A percentile compares a stretch with the other conserved stretches of the same genome.
Conservation (phyloP, 2,797 vertebrate species). For the Cynopterus sphinx region DNA sequence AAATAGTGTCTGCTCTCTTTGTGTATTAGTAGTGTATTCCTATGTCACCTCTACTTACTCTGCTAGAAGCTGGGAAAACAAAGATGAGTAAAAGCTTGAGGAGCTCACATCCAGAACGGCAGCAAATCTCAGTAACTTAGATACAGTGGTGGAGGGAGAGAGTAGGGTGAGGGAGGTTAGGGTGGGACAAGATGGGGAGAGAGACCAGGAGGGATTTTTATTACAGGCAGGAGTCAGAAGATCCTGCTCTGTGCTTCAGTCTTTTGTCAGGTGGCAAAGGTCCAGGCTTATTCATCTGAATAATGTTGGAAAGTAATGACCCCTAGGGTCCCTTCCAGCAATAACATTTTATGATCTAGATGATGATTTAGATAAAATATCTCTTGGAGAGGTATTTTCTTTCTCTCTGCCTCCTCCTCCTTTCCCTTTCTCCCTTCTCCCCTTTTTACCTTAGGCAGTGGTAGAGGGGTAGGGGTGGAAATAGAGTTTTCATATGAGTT, state of each 20-base stretch:
- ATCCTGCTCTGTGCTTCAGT: not conserved
- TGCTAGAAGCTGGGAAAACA: not conserved
- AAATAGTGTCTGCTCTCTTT: not conserved
- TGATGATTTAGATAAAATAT: conserved; percentile 26
- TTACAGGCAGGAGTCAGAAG: not conserved
- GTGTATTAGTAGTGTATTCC: not conserved
- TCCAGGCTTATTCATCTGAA: not conserved
- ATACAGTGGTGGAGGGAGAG: not conserved
- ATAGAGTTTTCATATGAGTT: not conserved
- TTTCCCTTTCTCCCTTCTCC: no score
- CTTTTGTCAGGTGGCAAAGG: not conserved
- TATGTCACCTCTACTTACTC: not conserved
- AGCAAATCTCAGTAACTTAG: not conserved
- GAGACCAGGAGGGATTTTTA: not conserved
- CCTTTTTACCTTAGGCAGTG: not conserved
- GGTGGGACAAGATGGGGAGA: not conserved
- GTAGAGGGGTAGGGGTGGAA: not conserved
- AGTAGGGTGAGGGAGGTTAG: not conserved
- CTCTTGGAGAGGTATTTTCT: not conserved
- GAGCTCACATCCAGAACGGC: not conserved
- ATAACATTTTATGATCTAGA: conserved; percentile 45
- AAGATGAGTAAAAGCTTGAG: not conserved
- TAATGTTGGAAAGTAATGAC: not conserved
- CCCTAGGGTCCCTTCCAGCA: not conserved
- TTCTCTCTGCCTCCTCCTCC: not conserved